These are phyloP conservation scores for Hystrix cristata DNA, from an alignment of 2,113 vertebrate genomes.

Conservation along the genomic window DNA sequence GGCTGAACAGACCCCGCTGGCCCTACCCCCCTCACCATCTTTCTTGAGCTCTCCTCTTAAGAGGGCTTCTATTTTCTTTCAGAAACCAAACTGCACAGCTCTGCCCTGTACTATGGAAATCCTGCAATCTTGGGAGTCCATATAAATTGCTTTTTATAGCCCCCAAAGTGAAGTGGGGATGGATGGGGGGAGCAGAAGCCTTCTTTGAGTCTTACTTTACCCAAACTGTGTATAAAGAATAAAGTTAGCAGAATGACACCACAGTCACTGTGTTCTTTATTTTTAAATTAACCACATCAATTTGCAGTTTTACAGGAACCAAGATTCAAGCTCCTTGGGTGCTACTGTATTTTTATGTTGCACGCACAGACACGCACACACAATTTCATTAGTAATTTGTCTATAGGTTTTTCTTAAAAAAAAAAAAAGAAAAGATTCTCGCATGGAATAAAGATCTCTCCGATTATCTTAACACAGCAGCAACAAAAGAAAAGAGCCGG, in stretches of 20 bases:
- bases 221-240: slow-evolving; percentile 78
- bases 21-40: neutral
- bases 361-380: slow-evolving; percentile 78
- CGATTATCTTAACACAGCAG: slow-evolving; percentile 80
- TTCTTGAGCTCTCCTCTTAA: neutral
- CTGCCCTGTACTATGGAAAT: neutral
- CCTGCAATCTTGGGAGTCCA: slow-evolving; percentile 12
- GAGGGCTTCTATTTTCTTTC: slow-evolving; percentile 19
- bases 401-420: slow-evolving; percentile 74
- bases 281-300: slow-evolving; percentile 84
- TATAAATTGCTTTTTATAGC: slow-evolving; percentile 36
- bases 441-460: slow-evolving; percentile 76
- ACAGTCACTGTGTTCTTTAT: slow-evolving; percentile 64
- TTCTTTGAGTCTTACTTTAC: slow-evolving; percentile 68
- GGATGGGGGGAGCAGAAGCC: slow-evolving; percentile 38
- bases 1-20: neutral
- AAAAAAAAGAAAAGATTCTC: slow-evolving; percentile 59
- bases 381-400: slow-evolving; percentile 80
- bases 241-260: slow-evolving; percentile 73
- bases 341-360: slow-evolving; percentile 79
- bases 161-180: slow-evolving; percentile 22
- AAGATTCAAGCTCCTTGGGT: slow-evolving; percentile 66
- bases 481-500: slow-evolving; percentile 68
- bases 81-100: slow-evolving; percentile 65
- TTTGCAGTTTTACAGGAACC: slow-evolving; percentile 82